Conservation (phyloP, 2,888 invertebrate species). For the Campoletis raptor region DNA sequence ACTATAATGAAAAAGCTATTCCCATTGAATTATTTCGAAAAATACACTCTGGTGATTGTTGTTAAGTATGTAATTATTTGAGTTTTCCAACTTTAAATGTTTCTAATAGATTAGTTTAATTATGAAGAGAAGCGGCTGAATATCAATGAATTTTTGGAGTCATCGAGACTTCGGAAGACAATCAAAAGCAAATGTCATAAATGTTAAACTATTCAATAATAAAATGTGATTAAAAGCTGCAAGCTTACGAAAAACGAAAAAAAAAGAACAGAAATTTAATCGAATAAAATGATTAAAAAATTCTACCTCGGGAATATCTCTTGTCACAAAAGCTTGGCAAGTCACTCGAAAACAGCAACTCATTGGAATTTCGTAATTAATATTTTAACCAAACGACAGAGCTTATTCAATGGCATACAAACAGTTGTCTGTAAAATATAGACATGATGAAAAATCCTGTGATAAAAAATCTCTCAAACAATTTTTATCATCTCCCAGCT, state of each 20-base stretch:
- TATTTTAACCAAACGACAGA: constrained; percentile 72
- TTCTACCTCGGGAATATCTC: neutral
- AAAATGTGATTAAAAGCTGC: no score
- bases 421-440: constrained; percentile 27
- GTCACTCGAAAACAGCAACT: constrained; percentile 44
- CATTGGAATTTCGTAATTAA: constrained; percentile 82
- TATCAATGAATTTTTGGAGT: no score
- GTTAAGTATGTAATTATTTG: no score
- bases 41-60: no score
- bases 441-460: neutral
- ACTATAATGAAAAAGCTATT: no score
- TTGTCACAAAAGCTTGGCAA: constrained; percentile 53
- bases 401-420: constrained; percentile 37
- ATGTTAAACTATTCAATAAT: no score
- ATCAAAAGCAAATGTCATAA: no score
- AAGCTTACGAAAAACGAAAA: neutral
- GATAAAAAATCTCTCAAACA: constrained; percentile 14
- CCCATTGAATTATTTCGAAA: no score
- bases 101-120: no score
- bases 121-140: no score
- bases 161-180: no score
- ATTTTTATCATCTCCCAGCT: constrained; percentile 8
- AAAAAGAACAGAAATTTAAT: neutral
- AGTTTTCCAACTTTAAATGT: no score
- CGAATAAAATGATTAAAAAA: neutral